These are phyloP conservation scores for Brachyistius frenatus DNA, from an alignment of 2,113 vertebrate genomes.

Conservation along the genomic window DNA sequence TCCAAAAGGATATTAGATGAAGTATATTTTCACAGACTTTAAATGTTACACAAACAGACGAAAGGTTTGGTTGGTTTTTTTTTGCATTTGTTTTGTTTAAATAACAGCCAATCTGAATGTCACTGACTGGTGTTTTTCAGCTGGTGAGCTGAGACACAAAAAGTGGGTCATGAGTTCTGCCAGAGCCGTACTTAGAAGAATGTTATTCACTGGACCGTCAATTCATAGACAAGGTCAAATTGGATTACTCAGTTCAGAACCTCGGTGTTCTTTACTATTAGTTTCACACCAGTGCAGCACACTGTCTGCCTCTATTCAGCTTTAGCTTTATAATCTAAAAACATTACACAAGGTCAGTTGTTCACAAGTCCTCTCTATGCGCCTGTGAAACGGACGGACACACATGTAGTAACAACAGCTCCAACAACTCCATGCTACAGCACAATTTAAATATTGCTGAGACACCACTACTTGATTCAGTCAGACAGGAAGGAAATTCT, in stretches of 20 bases:
- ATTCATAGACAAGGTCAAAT: constrained; percentile 74
- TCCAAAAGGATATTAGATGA: constrained; percentile 15
- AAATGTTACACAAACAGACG: not conserved
- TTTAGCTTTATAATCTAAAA: constrained; percentile 42
- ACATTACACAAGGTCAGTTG: constrained; percentile 62
- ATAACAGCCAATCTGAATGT: constrained; percentile 31
- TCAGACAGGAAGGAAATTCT: constrained; percentile 80
- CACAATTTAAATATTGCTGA: constrained; percentile 78
- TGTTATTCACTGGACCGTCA: constrained; percentile 58
- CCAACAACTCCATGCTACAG: constrained; percentile 56
- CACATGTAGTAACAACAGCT: constrained; percentile 64
- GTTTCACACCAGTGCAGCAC: constrained; percentile 63
- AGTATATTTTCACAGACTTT: constrained; percentile 22
- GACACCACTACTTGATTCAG: constrained; percentile 78
- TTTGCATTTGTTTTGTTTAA: not conserved
- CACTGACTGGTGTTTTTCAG: constrained; percentile 46
- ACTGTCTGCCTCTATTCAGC: constrained; percentile 49
- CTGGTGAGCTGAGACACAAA: constrained; percentile 57
- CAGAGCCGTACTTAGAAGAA: constrained; percentile 53
- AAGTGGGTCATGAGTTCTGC: constrained; percentile 71
- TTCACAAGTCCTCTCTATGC: constrained; percentile 30
- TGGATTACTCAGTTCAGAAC: constrained; percentile 69
- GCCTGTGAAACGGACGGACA: constrained; percentile 16
- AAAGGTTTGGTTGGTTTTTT: not conserved
- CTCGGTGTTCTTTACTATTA: constrained; percentile 70